Evolutionary conservation across 1,140 invertebrate species (phyloP).

Genomic region (Batillaria attramentaria): DNA sequence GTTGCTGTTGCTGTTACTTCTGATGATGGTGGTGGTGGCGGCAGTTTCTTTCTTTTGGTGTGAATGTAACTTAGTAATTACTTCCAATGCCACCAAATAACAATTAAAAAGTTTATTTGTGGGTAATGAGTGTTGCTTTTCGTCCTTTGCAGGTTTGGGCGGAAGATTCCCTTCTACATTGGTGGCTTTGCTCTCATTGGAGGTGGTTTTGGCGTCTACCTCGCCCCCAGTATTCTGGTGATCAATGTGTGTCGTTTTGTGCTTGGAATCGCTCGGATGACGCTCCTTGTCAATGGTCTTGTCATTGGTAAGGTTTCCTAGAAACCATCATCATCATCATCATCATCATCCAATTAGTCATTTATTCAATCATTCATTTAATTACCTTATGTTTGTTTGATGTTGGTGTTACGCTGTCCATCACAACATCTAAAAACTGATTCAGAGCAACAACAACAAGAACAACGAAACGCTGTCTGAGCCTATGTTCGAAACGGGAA

Average conservation of each 20-base stretch:
- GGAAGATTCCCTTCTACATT: not conserved
- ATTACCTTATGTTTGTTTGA: too few species aligned
- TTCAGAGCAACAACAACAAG: too few species aligned
- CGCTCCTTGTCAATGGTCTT: not conserved
- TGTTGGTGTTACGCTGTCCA: too few species aligned
- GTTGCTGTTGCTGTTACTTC: too few species aligned
- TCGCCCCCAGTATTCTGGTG: not conserved
- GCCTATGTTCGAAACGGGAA: too few species aligned
- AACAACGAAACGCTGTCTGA: too few species aligned
- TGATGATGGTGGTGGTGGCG: not conserved
- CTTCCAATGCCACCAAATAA: too few species aligned
- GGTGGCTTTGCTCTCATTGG: not conserved
- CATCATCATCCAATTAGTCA: too few species aligned
- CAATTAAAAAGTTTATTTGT: not conserved
- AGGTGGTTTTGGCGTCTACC: not conserved
- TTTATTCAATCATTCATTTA: too few species aligned
- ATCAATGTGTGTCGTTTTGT: not conserved
- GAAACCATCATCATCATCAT: too few species aligned
- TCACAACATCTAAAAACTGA: too few species aligned
- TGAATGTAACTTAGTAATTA: not conserved
- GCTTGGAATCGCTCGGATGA: not conserved
- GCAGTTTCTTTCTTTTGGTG: not conserved
- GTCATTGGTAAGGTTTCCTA: not conserved
- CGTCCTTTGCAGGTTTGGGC: not conserved
- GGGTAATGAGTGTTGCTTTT: not conserved